Evolutionary conservation across 2,888 invertebrate species (phyloP).

Genomic region (Orgyia antiqua): DNA sequence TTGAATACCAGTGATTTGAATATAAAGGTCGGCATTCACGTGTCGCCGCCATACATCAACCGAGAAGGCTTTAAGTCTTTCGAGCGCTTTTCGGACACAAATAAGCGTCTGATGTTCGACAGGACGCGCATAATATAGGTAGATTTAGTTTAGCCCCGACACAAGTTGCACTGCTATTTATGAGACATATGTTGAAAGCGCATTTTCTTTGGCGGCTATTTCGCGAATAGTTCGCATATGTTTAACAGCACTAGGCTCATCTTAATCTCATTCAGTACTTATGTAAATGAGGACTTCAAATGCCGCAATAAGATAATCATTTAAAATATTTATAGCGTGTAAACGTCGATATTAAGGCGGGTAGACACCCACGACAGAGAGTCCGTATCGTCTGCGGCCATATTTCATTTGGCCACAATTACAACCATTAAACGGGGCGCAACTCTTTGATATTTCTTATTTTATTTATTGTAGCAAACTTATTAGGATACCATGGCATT

Average conservation of each 20-base stretch:
- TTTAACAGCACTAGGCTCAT: constrained; percentile 35
- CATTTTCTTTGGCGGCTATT: constrained; percentile 39
- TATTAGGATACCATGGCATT: constrained; percentile 74
- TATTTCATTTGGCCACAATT: constrained; percentile 74
- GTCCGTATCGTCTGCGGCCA: constrained; percentile 49
- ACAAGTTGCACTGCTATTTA: constrained; percentile 37
- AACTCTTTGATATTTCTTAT: constrained; percentile 67
- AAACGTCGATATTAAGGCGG: constrained; percentile 64
- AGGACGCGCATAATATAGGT: constrained; percentile 56
- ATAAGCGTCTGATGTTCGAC: constrained; percentile 70
- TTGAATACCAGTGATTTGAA: constrained; percentile 73
- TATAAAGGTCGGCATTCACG: constrained; percentile 73
- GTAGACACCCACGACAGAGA: constrained; percentile 64
- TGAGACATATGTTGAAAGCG: constrained; percentile 39
- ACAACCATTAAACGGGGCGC: constrained; percentile 73
- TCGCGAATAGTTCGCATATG: constrained; percentile 46
- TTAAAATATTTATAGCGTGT: constrained; percentile 71
- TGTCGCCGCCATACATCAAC: constrained; percentile 72
- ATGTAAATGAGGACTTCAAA: constrained; percentile 52
- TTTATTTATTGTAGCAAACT: constrained; percentile 73
- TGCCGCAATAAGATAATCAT: constrained; percentile 60
- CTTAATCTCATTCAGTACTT: constrained; percentile 31
- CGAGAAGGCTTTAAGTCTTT: constrained; percentile 68
- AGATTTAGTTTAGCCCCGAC: constrained; percentile 35
- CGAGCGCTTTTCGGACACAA: constrained; percentile 74